Base-by-base conservation (phyloP, 2,888 invertebrate species). In the Stramonita haemastoma region DNA sequence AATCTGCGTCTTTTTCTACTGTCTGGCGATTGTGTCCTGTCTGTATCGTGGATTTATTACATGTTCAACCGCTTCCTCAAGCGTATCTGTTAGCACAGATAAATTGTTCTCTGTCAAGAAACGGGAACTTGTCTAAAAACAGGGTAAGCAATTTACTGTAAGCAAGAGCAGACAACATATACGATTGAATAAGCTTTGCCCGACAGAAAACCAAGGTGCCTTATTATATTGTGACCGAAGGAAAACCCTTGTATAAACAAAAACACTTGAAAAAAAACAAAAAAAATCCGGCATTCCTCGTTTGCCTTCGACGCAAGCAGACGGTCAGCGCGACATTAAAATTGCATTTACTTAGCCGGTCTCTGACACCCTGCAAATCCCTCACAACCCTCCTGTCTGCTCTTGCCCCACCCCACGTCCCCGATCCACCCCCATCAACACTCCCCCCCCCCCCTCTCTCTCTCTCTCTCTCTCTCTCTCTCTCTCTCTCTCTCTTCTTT, bases 281-380 rank as follows among this genome's bases (percentile, higher is more conserved):
- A 66, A 66, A 26, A 19, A 19, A 66, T 26, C 11, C 19, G 26
- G 26, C 66, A 17, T 66, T 66, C 66, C 66, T 79, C 26, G 34
- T 34, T 79, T 60, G 32, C 60, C 56, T 57, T 86, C 86, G 66
- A 32, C 66, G 60, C 32, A 60, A 60, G 1, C 60, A 32, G 85
- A 86, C 34, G 86, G 86, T 60, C 86, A 86, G n/a, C 86, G 17
- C 86, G 86, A 60, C 86, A 86, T 32, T 13, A n/a, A 60, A 86
- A 86, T 86, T 60, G 86, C 86, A 32, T 60, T 86, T 86, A 60
- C 46, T 86, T 86, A 15, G 57, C 32, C 60, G 32, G 86, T 56
- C 66, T 22, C 29, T 32, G 19, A n/a, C 66, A 26, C 86, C 29
- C 19, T 11, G 46, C 60, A 19, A n/a, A n/a, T n/a, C 57, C 60